phyloP scores from a whole-genome alignment of 2,113 vertebrate genomes.

The Eleginops maclovinus region DNA sequence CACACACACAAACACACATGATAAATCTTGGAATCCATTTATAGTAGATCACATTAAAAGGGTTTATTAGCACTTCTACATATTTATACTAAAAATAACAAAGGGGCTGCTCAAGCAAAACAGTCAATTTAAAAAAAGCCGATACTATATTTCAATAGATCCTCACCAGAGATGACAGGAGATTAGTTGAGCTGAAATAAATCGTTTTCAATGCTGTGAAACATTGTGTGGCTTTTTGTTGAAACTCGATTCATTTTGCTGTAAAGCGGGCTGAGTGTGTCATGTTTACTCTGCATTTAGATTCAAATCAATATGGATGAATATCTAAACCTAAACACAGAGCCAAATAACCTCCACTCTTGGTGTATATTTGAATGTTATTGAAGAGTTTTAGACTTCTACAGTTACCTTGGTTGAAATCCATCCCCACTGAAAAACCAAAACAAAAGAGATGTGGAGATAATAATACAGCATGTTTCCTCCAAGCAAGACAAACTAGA shows the following conservation, averaged over 20 bases:
- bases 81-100: background rate
- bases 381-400: constrained; percentile 68
- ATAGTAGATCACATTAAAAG: background rate
- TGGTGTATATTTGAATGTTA: constrained; percentile 67
- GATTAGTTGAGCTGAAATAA: constrained; percentile 57
- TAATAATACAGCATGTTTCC: constrained; percentile 69
- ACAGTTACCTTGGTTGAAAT: constrained; percentile 76
- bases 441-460: constrained; percentile 77
- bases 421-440: constrained; percentile 69
- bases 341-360: constrained; percentile 64
- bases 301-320: constrained; percentile 76
- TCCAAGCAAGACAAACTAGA: constrained; percentile 77
- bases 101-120: constrained; percentile 22
- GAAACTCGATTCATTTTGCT: constrained; percentile 53
- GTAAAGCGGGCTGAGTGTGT: constrained; percentile 67
- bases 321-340: constrained; percentile 71
- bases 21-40: background rate
- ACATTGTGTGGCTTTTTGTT: constrained; percentile 57
- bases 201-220: constrained; percentile 45
- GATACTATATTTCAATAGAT: constrained; percentile 11
- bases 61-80: background rate
- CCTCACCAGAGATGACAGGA: constrained; percentile 33
- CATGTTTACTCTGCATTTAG: constrained; percentile 78
- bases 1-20: too few relatives aligned
- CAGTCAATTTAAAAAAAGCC: constrained; percentile 20